Evolutionary conservation across 2,888 invertebrate genomes (phyloP).

Genomic region (Ypsolopha scabrella): DNA sequence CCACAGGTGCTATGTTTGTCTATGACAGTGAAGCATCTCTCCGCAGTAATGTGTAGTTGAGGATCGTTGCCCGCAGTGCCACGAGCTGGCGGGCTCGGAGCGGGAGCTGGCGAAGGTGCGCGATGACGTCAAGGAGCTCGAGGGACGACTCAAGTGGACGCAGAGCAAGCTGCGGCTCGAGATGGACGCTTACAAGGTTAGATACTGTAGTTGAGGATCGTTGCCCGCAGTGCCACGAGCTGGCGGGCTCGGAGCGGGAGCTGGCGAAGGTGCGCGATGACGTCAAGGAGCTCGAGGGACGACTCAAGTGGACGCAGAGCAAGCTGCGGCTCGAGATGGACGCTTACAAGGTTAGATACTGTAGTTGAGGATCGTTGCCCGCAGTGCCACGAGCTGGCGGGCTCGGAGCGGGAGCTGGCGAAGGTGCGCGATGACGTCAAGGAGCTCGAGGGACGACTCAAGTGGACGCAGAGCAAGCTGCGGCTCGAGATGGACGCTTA

Average conservation of each 20-base stretch:
- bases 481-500: no score
- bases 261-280: conserved; percentile 80
- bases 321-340: conserved; percentile 86
- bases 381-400: no score
- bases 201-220: no score
- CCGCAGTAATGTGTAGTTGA: no score
- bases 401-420: no score
- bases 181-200: conserved; percentile 81
- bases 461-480: no score
- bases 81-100: conserved; percentile 76
- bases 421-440: no score
- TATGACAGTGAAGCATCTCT: no score
- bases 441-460: no score
- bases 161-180: conserved; percentile 87
- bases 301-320: conserved; percentile 91
- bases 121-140: conserved; percentile 80
- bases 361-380: no score
- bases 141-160: conserved; percentile 90
- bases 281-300: conserved; percentile 80
- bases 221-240: conserved; percentile 78
- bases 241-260: conserved; percentile 77
- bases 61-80: conserved; percentile 75
- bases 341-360: conserved; percentile 73
- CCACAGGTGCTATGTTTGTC: no score
- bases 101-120: conserved; percentile 79